Base-by-base conservation (phyloP, 2,113 vertebrate genomes). In the Ciconia maguari region DNA sequence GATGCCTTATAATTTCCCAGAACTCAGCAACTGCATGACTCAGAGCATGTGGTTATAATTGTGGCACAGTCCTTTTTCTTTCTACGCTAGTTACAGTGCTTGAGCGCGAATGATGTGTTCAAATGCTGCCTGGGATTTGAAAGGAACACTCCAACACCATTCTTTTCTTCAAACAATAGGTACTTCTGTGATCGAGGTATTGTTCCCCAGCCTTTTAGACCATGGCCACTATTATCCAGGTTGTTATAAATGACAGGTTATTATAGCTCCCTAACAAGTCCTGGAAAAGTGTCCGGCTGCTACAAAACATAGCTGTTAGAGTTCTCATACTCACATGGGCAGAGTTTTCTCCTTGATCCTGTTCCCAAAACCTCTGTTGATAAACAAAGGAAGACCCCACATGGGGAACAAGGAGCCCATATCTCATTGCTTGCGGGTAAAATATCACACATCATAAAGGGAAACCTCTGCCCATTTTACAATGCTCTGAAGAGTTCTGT, bases 11-110 rank as follows among this genome's bases (percentile, higher is more conserved):
- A 97, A 96, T 97, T 96, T 96, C 91, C 82, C 93, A 95, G 95
- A 97, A 96, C 87, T 97, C 90, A 0, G 92, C 82, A 93, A 94
- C 95, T 96, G 78, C 64, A 86, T 95, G 87, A 96, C 84, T 97
- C 96, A 94, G 95, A 96, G 94, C 96, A 97, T 95, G 89, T 96
- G 95, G 94, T 97, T 96, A 78, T 90, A 94, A 96, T 97, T 96
- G 96, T 96, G 93, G 89, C 69, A 96, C 87, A 93, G 68, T 88
- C 76, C 92, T 93, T 92, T 97, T 97, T 97, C 91, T 97, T 96
- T 96, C 79, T 83, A 66, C 1, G 1, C 81, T 96, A 93, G 94
- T 96, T 96, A 95, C 93, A 95, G 91, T 66, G 89, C 93, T 94
- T 93, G 87, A 91, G 81, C 71, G 32, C 34, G 60, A 96, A 94